Evolutionary conservation across 2,113 vertebrate genomes (phyloP).

Genomic region (Melanerpes formicivorus): DNA sequence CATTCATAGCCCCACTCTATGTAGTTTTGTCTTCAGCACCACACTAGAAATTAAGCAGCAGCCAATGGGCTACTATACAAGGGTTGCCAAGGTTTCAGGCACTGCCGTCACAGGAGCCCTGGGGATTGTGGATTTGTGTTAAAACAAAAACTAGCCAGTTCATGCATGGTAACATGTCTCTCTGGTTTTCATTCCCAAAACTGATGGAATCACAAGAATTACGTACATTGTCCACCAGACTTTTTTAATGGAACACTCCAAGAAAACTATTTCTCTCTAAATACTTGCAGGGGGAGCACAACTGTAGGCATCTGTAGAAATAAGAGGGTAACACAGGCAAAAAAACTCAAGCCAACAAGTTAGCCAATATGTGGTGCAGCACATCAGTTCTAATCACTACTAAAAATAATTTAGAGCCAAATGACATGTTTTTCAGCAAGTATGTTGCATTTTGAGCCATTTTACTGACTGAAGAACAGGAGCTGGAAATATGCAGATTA

Average conservation of each 20-base stretch:
- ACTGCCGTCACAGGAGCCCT: background rate
- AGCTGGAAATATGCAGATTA: background rate
- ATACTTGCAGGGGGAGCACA: background rate
- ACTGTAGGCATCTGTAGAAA: background rate
- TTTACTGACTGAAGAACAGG: background rate
- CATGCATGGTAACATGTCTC: background rate
- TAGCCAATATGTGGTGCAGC: fast-evolving
- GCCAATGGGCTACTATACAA: background rate
- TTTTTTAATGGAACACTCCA: background rate
- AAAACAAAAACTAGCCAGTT: background rate
- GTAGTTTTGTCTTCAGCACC: background rate
- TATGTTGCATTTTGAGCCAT: background rate
- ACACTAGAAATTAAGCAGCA: background rate
- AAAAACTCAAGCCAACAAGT: background rate
- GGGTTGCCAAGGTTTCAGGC: background rate
- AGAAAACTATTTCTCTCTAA: background rate
- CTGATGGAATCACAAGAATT: background rate
- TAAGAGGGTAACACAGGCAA: background rate
- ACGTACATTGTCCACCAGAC: background rate
- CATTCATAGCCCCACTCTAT: fast-evolving
- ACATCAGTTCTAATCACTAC: background rate
- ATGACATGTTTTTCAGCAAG: background rate
- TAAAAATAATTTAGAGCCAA: background rate
- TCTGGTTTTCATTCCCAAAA: background rate
- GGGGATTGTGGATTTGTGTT: background rate